These are phyloP conservation scores for Gymnogyps californianus DNA, from an alignment of 2,113 vertebrate species.

Conservation along the genomic window DNA sequence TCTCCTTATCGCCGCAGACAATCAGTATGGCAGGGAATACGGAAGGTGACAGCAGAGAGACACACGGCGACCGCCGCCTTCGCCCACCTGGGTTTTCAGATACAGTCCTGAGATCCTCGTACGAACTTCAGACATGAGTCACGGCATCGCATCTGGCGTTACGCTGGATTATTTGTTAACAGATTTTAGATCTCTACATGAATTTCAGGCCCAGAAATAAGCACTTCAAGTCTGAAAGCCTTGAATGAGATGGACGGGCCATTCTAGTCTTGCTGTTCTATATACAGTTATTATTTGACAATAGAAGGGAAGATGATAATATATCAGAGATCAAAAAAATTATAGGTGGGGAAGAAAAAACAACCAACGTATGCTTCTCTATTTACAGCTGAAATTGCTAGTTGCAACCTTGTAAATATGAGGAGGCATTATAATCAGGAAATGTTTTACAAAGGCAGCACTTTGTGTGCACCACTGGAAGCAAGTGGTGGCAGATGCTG, in stretches of 20 bases:
- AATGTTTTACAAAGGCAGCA: background rate
- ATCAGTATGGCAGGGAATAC: background rate
- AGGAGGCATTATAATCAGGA: background rate
- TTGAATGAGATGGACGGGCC: accelerated
- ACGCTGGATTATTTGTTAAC: background rate
- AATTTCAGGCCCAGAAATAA: background rate
- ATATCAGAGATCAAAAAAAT: background rate
- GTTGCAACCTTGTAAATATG: background rate
- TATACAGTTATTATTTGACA: background rate
- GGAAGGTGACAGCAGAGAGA: background rate
- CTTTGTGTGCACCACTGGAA: background rate
- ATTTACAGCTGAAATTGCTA: background rate
- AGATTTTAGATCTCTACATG: background rate
- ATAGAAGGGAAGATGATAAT: background rate
- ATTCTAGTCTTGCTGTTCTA: background rate
- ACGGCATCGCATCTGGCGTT: background rate
- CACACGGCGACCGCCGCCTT: accelerated
- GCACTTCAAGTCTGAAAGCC: background rate
- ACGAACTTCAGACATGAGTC: background rate
- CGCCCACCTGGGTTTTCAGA: background rate
- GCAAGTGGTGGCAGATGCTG: background rate
- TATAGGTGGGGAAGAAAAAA: background rate
- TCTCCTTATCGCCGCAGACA: background rate
- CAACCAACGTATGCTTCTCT: accelerated
- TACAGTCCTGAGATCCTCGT: background rate